These are phyloP conservation scores for Nerophis ophidion DNA, from an alignment of 2,113 vertebrate species.

Conservation along the genomic window DNA sequence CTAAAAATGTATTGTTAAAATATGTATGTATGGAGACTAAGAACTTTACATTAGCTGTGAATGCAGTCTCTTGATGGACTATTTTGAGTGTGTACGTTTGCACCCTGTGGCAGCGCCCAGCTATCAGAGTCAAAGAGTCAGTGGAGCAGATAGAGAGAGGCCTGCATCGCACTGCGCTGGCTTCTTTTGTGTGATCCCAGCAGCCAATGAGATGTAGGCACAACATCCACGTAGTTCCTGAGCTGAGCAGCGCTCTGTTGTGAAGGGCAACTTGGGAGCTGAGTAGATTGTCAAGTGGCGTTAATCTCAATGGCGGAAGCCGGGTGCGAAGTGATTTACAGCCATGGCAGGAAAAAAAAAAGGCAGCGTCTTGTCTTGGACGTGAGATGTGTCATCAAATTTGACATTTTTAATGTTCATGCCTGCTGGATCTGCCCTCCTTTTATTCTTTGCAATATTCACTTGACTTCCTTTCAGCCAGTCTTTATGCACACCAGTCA, in stretches of 20 bases:
- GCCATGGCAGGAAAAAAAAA: slow-evolving; percentile 22
- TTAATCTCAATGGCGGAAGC: slow-evolving; percentile 46
- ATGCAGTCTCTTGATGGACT: not conserved
- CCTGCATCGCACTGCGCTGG: slow-evolving; percentile 9
- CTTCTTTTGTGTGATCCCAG: slow-evolving; percentile 51
- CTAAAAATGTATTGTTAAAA: too few species aligned
- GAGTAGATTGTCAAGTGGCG: slow-evolving; percentile 61
- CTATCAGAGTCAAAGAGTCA: slow-evolving; percentile 66
- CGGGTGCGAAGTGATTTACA: slow-evolving; percentile 35
- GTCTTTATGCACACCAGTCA: slow-evolving; percentile 15
- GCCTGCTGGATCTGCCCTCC: not conserved
- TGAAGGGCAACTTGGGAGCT: slow-evolving; percentile 63
- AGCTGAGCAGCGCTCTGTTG: slow-evolving; percentile 66
- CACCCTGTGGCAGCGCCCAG: slow-evolving; percentile 52
- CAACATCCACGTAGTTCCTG: slow-evolving; percentile 57
- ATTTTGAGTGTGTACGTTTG: slow-evolving; percentile 32
- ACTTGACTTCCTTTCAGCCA: slow-evolving; percentile 13
- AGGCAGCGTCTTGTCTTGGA: slow-evolving; percentile 17
- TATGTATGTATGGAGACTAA: not conserved
- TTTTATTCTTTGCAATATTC: slow-evolving; percentile 24
- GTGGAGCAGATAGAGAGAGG: slow-evolving; percentile 47
- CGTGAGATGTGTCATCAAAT: slow-evolving; percentile 1
- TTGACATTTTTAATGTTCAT: not conserved
- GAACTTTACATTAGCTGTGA: slow-evolving; percentile 1
- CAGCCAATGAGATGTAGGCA: slow-evolving; percentile 61